phyloP scores from a whole-genome alignment of 2,888 invertebrate species.

The Beris morrisii region DNA sequence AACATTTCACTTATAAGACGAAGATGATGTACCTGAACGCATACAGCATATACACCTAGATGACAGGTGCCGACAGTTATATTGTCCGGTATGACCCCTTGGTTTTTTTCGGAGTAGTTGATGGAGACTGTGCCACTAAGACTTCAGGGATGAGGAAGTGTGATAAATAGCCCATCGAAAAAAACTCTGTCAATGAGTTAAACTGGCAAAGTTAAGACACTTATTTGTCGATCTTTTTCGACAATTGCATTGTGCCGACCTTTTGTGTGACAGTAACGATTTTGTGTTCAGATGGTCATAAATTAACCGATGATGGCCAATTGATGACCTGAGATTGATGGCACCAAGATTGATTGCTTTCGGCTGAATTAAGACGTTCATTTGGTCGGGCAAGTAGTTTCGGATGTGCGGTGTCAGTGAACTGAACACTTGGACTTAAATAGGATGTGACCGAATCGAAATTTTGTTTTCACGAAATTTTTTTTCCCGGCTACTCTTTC shows the following conservation, averaged over 20 bases:
- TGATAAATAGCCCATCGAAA: not conserved
- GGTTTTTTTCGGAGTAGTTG: not conserved
- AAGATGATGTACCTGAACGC: too few relatives aligned
- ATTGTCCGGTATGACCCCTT: too few relatives aligned
- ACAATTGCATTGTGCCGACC: not conserved
- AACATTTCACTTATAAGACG: too few relatives aligned
- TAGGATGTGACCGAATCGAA: too few relatives aligned
- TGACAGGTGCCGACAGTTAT: too few relatives aligned
- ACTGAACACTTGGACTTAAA: too few relatives aligned
- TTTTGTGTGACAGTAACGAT: not conserved
- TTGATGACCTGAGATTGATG: slow-evolving; percentile 21
- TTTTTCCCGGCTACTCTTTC: too few relatives aligned
- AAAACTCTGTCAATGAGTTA: not conserved
- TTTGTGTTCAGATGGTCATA: slow-evolving; percentile 2
- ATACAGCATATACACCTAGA: too few relatives aligned
- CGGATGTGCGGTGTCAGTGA: too few relatives aligned
- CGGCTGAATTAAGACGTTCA: not conserved
- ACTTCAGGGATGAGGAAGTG: not conserved
- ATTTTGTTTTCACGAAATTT: too few relatives aligned
- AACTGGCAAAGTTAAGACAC: not conserved
- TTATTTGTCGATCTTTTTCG: slow-evolving; percentile 12
- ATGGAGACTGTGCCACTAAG: not conserved
- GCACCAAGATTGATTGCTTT: not conserved
- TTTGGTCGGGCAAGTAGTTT: too few relatives aligned
- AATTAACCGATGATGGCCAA: slow-evolving; percentile 10